phyloP scores from a whole-genome alignment of 2,888 invertebrate species.

The Trachelus tabidus region DNA sequence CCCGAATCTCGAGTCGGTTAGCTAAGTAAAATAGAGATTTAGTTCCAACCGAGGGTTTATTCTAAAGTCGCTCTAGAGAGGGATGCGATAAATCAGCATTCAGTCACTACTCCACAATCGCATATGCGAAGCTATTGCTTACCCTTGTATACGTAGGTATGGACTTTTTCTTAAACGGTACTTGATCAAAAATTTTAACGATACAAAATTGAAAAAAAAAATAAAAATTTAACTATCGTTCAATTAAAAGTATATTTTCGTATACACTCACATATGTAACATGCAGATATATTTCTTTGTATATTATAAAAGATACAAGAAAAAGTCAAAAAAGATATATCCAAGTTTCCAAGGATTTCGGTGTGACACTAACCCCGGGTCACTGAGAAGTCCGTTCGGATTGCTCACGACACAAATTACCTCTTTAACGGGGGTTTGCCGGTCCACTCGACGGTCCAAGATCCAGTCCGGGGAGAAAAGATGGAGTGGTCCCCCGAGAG shows the following conservation, averaged over 20 bases:
- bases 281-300: background rate
- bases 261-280: background rate
- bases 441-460: constrained; percentile 17
- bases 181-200: background rate
- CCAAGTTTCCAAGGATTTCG: background rate
- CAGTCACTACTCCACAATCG: constrained; percentile 6
- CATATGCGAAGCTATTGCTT: background rate
- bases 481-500: constrained; percentile 58
- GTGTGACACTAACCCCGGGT: background rate
- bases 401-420: constrained; percentile 60
- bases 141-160: background rate
- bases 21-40: constrained; percentile 61
- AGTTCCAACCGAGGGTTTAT: constrained; percentile 46
- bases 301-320: background rate
- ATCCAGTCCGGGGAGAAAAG: constrained; percentile 47
- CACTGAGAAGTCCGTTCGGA: background rate
- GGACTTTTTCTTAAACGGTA: background rate
- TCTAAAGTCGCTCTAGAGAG: constrained; percentile 37
- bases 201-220: background rate
- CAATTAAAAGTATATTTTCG: background rate
- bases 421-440: constrained; percentile 54
- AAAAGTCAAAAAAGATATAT: background rate
- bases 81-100: constrained; percentile 38
- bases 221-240: background rate
- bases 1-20: constrained; percentile 33